Percentiles rank a stretch among this genome's conserved stretches.
Evolutionary conservation across 2,797 vertebrate genomes (phyloP).

Genomic region (Phalloptychus januarius): DNA sequence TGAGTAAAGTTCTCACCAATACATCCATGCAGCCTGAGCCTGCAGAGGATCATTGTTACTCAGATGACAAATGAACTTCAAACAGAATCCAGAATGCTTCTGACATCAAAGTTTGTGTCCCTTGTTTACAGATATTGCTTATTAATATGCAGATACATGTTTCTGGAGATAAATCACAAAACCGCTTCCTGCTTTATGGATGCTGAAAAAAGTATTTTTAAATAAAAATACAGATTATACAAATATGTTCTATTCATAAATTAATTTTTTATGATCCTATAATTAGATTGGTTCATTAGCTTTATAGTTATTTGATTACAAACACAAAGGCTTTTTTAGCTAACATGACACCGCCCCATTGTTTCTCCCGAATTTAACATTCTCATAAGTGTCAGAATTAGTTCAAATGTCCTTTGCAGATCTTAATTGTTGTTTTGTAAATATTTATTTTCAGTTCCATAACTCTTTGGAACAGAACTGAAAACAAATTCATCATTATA

Average conservation of each 20-base stretch:
- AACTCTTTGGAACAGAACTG: neutral
- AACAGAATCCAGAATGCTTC: constrained; percentile 6
- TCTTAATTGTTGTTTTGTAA: neutral
- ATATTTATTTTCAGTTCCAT: neutral
- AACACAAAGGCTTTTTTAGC: neutral
- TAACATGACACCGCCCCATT: neutral
- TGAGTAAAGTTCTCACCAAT: neutral
- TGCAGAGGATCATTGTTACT: neutral
- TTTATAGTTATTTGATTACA: neutral
- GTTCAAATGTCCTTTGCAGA: neutral
- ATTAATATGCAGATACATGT: neutral
- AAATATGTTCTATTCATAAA: neutral
- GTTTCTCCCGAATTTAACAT: neutral
- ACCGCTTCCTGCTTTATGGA: neutral
- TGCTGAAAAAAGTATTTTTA: neutral
- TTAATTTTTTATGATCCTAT: neutral
- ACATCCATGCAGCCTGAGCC: neutral
- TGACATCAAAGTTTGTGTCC: constrained; percentile 4
- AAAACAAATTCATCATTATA: neutral
- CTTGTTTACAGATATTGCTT: constrained; percentile 1
- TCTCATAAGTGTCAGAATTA: neutral
- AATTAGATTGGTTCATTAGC: neutral
- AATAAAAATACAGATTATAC: neutral
- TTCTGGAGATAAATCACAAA: constrained; percentile 4
- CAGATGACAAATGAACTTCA: constrained; percentile 2